phyloP scores from a whole-genome alignment of 1,140 invertebrate genomes.

The Aphidius gifuensis region DNA sequence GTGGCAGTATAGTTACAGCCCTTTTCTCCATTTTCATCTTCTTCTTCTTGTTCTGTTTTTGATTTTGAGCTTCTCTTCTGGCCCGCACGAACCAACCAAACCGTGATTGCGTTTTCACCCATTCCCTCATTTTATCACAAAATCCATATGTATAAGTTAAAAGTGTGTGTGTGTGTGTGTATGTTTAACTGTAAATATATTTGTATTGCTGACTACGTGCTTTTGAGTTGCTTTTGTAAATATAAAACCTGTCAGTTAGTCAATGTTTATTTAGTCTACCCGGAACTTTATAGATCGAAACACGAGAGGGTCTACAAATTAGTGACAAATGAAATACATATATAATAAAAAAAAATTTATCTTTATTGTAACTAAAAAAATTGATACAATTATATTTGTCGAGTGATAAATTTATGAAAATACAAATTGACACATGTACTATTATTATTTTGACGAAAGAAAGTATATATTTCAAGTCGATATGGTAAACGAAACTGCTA shows the following conservation, averaged over 20 bases:
- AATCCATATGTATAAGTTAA: background rate
- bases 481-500: no score
- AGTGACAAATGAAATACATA: conserved; percentile 26
- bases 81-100: conserved; percentile 11
- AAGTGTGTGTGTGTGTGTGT: background rate
- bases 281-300: conserved; percentile 9
- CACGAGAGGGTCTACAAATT: conserved; percentile 33
- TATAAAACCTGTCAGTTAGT: conserved; percentile 32
- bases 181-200: no score
- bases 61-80: background rate
- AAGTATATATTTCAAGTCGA: no score
- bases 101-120: conserved; percentile 31
- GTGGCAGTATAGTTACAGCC: background rate
- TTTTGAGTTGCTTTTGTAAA: background rate
- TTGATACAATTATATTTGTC: no score
- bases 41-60: background rate
- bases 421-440: no score
- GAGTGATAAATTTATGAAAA: no score
- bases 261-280: conserved; percentile 36
- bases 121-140: background rate
- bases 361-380: no score
- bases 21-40: background rate
- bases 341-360: no score
- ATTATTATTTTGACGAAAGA: no score
- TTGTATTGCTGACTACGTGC: no score